Evolutionary conservation across 2,797 vertebrate genomes (phyloP).

Genomic region (Poeciliopsis presidionis): DNA sequence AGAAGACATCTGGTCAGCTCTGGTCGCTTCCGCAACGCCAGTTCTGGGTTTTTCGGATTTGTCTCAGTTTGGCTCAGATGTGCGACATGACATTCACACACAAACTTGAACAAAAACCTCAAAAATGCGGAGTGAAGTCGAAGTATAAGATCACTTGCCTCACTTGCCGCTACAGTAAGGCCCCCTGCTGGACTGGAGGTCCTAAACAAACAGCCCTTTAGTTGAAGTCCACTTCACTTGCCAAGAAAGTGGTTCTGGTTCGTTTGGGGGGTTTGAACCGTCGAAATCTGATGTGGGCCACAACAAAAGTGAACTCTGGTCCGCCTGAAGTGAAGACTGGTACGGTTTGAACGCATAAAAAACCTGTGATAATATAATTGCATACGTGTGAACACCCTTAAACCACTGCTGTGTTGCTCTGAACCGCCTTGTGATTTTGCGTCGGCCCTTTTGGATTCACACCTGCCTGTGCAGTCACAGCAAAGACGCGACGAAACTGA

Average conservation of each 20-base stretch:
- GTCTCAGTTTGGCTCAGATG: not conserved
- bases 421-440: not conserved
- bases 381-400: not conserved
- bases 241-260: too few relatives aligned
- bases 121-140: not conserved
- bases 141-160: not conserved
- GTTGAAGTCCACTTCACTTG: too few relatives aligned
- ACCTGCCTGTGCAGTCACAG: not conserved
- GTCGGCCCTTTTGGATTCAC: not conserved
- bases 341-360: not conserved
- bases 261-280: too few relatives aligned
- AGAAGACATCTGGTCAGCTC: slow-evolving; percentile 11
- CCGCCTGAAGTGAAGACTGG: too few relatives aligned
- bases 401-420: not conserved
- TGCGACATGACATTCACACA: not conserved
- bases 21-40: not conserved
- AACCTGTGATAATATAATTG: not conserved
- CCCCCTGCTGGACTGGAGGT: not conserved
- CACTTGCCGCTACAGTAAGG: not conserved
- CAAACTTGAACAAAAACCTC: not conserved
- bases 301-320: too few relatives aligned
- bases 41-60: slow-evolving; percentile 6
- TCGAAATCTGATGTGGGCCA: too few relatives aligned
- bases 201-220: not conserved
- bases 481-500: not conserved